Evolutionary conservation across 2,888 invertebrate genomes (phyloP).

Genomic region (Nemoura dubitans): DNA sequence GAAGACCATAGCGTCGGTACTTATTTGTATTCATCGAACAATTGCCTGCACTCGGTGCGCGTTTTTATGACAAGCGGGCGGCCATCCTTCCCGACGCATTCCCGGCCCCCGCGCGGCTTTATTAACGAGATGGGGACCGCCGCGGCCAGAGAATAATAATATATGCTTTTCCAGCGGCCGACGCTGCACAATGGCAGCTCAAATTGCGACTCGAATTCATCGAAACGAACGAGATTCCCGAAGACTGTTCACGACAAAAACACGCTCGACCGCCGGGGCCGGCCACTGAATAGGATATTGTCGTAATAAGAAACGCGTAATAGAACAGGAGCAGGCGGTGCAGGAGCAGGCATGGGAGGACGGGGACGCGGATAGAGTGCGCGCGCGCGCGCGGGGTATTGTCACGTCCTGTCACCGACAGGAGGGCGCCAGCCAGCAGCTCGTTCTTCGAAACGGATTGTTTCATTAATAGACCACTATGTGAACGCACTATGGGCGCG

Average conservation of each 20-base stretch:
- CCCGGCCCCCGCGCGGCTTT: neutral
- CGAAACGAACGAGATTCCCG: neutral
- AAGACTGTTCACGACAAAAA: slow-evolving; percentile 13
- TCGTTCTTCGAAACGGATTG: slow-evolving; percentile 4
- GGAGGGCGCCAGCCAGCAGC: neutral
- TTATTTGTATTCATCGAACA: neutral
- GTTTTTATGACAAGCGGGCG: neutral
- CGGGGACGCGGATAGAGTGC: too few species aligned
- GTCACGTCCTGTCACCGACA: slow-evolving; percentile 17
- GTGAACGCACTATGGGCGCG: neutral
- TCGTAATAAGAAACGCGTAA: slow-evolving; percentile 14
- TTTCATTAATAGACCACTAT: slow-evolving; percentile 14
- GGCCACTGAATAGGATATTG: neutral
- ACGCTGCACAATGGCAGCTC: neutral
- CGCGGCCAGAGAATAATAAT: neutral
- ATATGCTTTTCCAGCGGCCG: neutral
- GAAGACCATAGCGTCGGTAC: neutral
- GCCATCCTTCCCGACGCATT: neutral
- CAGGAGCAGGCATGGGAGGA: slow-evolving; percentile 35
- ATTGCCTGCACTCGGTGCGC: neutral
- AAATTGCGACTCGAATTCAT: slow-evolving; percentile 4
- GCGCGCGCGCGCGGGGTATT: slow-evolving; percentile 42
- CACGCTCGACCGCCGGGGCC: neutral
- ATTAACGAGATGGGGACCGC: too few species aligned
- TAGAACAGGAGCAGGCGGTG: slow-evolving; percentile 8